Evolutionary conservation across 1,140 invertebrate genomes (phyloP), one percentile per base, ranked within the genome.

Genomic region (Diachasmimorpha longicaudata): DNA sequence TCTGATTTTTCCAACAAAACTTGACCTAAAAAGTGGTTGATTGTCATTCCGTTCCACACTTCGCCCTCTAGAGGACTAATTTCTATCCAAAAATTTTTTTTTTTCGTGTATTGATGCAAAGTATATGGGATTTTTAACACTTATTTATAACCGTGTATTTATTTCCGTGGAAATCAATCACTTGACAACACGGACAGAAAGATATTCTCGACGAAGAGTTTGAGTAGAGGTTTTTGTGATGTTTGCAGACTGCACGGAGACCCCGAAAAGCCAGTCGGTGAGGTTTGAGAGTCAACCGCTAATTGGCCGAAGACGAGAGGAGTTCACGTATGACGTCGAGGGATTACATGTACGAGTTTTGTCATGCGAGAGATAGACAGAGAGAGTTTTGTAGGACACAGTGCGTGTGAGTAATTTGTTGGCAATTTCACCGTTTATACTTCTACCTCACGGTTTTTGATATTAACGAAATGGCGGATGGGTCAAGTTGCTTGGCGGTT

Each of bases 241-340:
- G 55, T 66, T 74, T 74, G 72, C 72, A 74, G 73, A 77, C 58
- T 63, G 58, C 58, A 23, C 21, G 58, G 58, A 63, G 21, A 63
- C 58, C 58, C 58, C 58, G 58, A 63, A 63, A 63, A 31, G 58
- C 58, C 23, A 52, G 42, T 19, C 68, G 70, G 67, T 71, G 71
- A 67, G 72, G 75, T 72, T 75, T 79, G 77, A 72, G 75, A 77
- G 63, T 70, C 69, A 77, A 77, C 78, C 75, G 75, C 78, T 79
- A 79, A 77, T 79, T 79, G 78, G 78, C 72, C 78, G 46, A 72
- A 63, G 71, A 48, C 42, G 39, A 37, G 70, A 68, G 58, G 72
- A 69, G 21, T 74, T 31, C 66, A 74, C 21, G 66, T 74, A 73
- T 39, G 48, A 55, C 23, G 58, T 23, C 1, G 19, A 31, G 58